Percentiles rank a stretch among this genome's conserved stretches.
These are phyloP conservation scores for Poliocrania exsul DNA, from an alignment of 2,797 vertebrate genomes.

Conservation along the genomic window DNA sequence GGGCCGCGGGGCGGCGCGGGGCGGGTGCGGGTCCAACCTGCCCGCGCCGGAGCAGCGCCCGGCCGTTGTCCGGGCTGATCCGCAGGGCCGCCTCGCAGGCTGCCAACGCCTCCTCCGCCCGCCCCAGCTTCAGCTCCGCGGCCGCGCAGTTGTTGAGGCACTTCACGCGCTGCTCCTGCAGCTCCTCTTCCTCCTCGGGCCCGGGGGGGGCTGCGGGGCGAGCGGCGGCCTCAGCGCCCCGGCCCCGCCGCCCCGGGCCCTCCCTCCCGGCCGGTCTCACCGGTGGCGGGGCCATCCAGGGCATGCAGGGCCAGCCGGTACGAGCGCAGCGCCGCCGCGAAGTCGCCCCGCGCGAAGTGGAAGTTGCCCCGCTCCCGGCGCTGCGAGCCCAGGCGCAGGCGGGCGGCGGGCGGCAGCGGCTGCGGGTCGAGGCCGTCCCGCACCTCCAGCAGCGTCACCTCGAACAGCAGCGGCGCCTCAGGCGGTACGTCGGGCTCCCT, in stretches of 20 bases:
- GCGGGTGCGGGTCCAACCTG: constrained; percentile 73
- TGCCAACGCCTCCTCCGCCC: constrained; percentile 77
- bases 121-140: constrained; percentile 83
- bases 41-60: constrained; percentile 82
- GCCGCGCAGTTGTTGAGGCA: constrained; percentile 88
- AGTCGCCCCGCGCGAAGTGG: constrained; percentile 86
- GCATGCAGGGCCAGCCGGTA: constrained; percentile 79
- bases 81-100: constrained; percentile 80
- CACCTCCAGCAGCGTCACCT: constrained; percentile 84
- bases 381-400: constrained; percentile 84
- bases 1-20: no score
- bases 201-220: background rate
- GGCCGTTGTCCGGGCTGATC: constrained; percentile 83
- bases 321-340: constrained; percentile 77
- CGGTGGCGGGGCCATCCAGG: background rate
- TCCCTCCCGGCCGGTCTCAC: background rate
- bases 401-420: constrained; percentile 74
- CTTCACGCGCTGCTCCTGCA: constrained; percentile 84
- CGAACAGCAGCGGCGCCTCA: constrained; percentile 85
- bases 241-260: no score
- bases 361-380: constrained; percentile 87
- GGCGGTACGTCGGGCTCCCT: constrained; percentile 88
- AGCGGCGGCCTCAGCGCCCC: background rate
- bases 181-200: constrained; percentile 80
- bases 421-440: constrained; percentile 78